A percentile compares a stretch with the other conserved stretches of the same genome.
Evolutionary conservation across 2,797 vertebrate genomes (phyloP).

Genomic region (Chromis chromis): DNA sequence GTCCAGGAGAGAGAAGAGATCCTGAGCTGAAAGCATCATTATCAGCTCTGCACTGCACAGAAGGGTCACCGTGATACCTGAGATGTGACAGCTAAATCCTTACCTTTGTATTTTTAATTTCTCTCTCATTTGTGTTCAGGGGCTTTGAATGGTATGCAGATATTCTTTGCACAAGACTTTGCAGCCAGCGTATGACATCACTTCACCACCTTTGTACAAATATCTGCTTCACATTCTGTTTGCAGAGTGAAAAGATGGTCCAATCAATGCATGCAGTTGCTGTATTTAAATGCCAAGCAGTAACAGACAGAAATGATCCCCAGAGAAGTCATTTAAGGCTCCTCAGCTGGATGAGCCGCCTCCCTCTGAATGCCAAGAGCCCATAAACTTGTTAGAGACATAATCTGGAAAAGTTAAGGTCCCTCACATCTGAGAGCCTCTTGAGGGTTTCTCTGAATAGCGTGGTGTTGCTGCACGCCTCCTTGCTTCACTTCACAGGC

Average conservation of each 20-base stretch:
- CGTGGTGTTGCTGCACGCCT: slow-evolving; percentile 38
- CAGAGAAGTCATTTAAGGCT: slow-evolving; percentile 67
- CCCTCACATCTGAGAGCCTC: slow-evolving; percentile 54
- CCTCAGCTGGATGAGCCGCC: slow-evolving; percentile 44
- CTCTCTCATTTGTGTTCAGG: neutral
- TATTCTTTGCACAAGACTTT: slow-evolving; percentile 7
- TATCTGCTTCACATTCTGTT: slow-evolving; percentile 45
- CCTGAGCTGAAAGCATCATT: slow-evolving; percentile 20
- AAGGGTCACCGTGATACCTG: neutral
- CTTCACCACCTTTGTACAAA: slow-evolving; percentile 29
- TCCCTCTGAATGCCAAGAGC: slow-evolving; percentile 59
- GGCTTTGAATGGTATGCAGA: neutral
- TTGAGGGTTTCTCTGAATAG: slow-evolving; percentile 57
- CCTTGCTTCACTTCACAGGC: slow-evolving; percentile 59
- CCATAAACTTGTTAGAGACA: slow-evolving; percentile 52
- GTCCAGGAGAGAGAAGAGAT: slow-evolving; percentile 23
- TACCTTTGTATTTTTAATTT: slow-evolving; percentile 10
- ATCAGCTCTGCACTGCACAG: neutral
- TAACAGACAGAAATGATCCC: slow-evolving; percentile 63
- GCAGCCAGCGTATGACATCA: slow-evolving; percentile 14
- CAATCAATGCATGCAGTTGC: slow-evolving; percentile 57
- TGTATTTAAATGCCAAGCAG: slow-evolving; percentile 69
- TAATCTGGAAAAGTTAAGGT: slow-evolving; percentile 65
- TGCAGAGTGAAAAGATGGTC: slow-evolving; percentile 23
- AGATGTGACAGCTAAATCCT: neutral